A percentile compares a stretch with the other conserved stretches of the same genome.
These are phyloP conservation scores for Hemiscyllium ocellatum DNA, from an alignment of 2,113 vertebrate genomes.

Conservation along the genomic window DNA sequence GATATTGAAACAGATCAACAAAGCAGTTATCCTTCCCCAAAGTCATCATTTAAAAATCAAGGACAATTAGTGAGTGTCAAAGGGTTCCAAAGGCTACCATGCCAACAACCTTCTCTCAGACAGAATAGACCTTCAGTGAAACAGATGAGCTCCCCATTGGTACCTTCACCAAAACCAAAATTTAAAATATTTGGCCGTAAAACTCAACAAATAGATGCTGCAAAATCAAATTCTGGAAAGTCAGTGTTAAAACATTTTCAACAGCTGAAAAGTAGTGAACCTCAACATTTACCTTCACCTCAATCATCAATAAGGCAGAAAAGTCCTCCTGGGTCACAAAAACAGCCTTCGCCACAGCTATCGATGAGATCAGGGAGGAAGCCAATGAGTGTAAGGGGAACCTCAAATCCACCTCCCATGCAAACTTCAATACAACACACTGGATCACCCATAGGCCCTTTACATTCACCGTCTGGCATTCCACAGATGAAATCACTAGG, in stretches of 20 bases:
- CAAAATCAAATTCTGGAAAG: conserved; percentile 12
- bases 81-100: conserved; percentile 42
- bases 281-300: conserved; percentile 47
- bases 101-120: conserved; percentile 47
- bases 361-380: background rate
- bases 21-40: conserved; percentile 43
- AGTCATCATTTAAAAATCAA: conserved; percentile 33
- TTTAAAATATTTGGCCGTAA: conserved; percentile 56
- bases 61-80: conserved; percentile 39
- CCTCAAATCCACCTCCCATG: background rate
- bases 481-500: conserved; percentile 3
- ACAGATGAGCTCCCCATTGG: conserved; percentile 46
- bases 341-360: background rate
- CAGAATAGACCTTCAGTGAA: conserved; percentile 39
- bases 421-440: background rate
- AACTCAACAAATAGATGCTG: conserved; percentile 47
- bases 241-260: conserved; percentile 43
- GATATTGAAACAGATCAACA: background rate
- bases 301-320: conserved; percentile 57
- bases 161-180: conserved; percentile 44
- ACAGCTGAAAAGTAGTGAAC: conserved; percentile 41
- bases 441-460: background rate
- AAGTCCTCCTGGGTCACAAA: background rate
- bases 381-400: background rate
- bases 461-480: background rate